Evolutionary conservation across 2,113 vertebrate species (phyloP).

Genomic region (Hippocampus abdominalis): DNA sequence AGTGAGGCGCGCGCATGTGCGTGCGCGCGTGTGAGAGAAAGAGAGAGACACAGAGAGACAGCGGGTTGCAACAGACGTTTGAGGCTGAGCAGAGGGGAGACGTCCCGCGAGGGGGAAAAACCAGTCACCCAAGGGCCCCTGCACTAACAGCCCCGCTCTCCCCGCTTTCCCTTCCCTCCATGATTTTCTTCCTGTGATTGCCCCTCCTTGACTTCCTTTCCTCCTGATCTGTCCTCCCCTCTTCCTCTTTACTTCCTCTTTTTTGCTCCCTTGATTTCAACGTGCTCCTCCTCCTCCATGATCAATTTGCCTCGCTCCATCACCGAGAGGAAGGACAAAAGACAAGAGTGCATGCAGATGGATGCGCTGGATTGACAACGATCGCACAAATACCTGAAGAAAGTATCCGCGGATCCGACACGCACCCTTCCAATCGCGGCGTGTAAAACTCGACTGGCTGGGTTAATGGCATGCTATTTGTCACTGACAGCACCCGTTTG

Average conservation of each 20-base stretch:
- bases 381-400: conserved; percentile 55
- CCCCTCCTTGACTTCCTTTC: not conserved
- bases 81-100: conserved; percentile 61
- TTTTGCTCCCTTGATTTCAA: not conserved
- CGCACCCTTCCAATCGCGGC: conserved; percentile 36
- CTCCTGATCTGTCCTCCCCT: not conserved
- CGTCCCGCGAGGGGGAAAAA: conserved; percentile 41
- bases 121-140: conserved; percentile 81
- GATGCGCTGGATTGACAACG: conserved; percentile 49
- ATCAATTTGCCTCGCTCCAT: conserved; percentile 63
- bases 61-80: conserved; percentile 62
- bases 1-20: conserved; percentile 24
- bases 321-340: conserved; percentile 36
- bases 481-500: conserved; percentile 63
- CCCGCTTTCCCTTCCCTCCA: not conserved
- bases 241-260: conserved; percentile 16
- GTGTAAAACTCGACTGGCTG: conserved; percentile 53
- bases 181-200: conserved; percentile 1
- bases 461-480: conserved; percentile 75
- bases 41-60: conserved; percentile 33
- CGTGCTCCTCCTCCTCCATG: conserved; percentile 22
- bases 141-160: conserved; percentile 56
- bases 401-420: conserved; percentile 12
- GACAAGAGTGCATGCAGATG: conserved; percentile 47
- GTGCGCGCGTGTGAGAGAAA: conserved; percentile 17